A percentile compares a stretch with the other conserved stretches of the same genome.
Evolutionary conservation across 2,113 vertebrate species (phyloP).

Genomic region (Xenus cinereus): DNA sequence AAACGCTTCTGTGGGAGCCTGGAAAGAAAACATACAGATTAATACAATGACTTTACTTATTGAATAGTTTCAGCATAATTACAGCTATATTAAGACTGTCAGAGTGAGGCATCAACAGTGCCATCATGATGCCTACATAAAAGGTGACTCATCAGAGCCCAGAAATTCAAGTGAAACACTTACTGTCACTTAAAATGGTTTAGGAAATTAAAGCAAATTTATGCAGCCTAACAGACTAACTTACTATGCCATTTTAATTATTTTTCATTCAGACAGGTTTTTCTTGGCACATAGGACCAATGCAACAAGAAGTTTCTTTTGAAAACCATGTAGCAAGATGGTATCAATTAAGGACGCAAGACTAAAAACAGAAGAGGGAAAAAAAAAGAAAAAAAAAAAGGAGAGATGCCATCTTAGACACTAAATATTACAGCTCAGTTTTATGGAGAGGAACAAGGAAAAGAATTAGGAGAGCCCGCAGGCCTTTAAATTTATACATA

Average conservation of each 20-base stretch:
- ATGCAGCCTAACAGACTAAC: slow-evolving; percentile 24
- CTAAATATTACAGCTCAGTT: not conserved
- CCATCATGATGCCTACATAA: slow-evolving; percentile 50
- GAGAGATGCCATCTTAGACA: not conserved
- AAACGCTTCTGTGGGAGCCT: slow-evolving; percentile 13
- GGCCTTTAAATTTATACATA: not conserved
- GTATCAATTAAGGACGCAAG: not conserved
- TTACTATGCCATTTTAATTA: slow-evolving; percentile 42
- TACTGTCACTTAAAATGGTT: slow-evolving; percentile 54
- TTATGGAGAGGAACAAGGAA: not conserved
- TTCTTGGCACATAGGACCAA: not conserved
- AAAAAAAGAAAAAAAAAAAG: not conserved
- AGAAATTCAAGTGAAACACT: slow-evolving; percentile 50
- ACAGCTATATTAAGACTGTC: slow-evolving; percentile 55
- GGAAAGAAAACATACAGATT: slow-evolving; percentile 47
- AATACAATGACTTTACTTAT: slow-evolving; percentile 54
- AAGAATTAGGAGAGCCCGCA: not conserved
- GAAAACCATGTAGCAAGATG: not conserved
- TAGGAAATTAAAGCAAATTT: slow-evolving; percentile 53
- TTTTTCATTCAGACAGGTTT: slow-evolving; percentile 39
- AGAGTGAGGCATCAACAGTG: slow-evolving; percentile 56
- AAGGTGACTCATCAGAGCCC: slow-evolving; percentile 51
- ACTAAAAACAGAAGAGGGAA: not conserved
- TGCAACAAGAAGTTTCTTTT: not conserved
- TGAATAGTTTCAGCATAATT: slow-evolving; percentile 53